Evolutionary conservation across 2,113 vertebrate genomes (phyloP).

Genomic region (Rhinogobius similis): DNA sequence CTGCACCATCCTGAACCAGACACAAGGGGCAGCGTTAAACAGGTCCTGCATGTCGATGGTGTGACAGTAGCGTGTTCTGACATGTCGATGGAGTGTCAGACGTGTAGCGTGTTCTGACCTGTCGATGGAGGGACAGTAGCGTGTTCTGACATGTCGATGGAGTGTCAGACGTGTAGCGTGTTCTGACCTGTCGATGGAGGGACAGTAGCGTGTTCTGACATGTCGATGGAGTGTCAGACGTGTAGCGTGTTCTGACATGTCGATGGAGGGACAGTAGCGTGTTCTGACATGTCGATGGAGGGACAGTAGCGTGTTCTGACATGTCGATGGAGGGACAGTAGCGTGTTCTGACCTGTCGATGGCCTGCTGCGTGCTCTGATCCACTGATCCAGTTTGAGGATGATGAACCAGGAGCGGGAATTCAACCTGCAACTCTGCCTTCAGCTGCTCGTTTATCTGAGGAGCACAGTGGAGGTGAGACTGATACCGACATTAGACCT

Average conservation of each 20-base stretch:
- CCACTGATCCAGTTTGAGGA: slow-evolving; percentile 60
- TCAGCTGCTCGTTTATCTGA: slow-evolving; percentile 70
- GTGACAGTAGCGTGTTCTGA: slow-evolving; percentile 4
- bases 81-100: slow-evolving; percentile 73
- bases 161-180: slow-evolving; percentile 63
- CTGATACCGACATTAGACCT: no score
- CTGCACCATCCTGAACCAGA: no score
- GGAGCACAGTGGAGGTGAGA: not conserved
- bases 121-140: no score
- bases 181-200: slow-evolving; percentile 5
- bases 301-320: slow-evolving; percentile 22
- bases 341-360: slow-evolving; percentile 61
- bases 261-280: no score
- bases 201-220: slow-evolving; percentile 30
- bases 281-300: slow-evolving; percentile 62
- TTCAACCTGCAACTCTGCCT: slow-evolving; percentile 51
- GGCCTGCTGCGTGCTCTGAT: slow-evolving; percentile 59
- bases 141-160: slow-evolving; percentile 63
- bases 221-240: slow-evolving; percentile 67
- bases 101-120: slow-evolving; percentile 55
- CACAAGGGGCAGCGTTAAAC: no score
- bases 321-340: slow-evolving; percentile 34
- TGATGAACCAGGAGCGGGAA: slow-evolving; percentile 57
- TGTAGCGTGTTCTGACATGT: slow-evolving; percentile 58
- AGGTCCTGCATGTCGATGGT: no score